Evolutionary conservation across 1,140 invertebrate species (phyloP).

Genomic region (Tribolium madens): DNA sequence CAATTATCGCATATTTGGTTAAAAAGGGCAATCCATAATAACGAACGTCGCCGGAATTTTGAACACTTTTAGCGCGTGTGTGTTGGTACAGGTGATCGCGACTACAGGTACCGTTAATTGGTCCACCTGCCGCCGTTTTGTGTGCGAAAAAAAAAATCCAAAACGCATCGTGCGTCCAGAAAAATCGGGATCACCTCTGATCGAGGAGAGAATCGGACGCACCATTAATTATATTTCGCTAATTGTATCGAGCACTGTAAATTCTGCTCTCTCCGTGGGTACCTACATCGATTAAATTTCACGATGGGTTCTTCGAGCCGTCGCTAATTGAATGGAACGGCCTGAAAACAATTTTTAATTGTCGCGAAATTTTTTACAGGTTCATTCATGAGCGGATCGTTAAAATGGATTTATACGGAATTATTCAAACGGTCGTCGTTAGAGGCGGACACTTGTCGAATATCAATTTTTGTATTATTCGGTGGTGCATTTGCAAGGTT

Average conservation of each 20-base stretch:
- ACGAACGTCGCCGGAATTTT: constrained; percentile 42
- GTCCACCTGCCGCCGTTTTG: constrained; percentile 53
- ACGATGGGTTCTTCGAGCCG: background rate
- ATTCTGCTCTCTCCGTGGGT: constrained; percentile 1
- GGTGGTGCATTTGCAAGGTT: background rate
- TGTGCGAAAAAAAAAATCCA: constrained; percentile 14
- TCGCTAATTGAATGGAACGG: constrained; percentile 28
- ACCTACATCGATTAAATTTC: constrained; percentile 14
- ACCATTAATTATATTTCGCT: constrained; percentile 27
- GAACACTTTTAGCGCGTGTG: constrained; percentile 48
- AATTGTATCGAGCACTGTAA: constrained; percentile 33
- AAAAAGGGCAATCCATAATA: constrained; percentile 24
- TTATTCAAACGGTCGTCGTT: constrained; percentile 21
- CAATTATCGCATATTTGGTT: constrained; percentile 19
- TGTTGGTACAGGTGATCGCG: constrained; percentile 56
- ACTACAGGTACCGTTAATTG: constrained; percentile 60
- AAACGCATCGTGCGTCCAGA: background rate
- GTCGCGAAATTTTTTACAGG: background rate
- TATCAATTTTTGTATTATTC: background rate
- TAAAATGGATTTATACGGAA: constrained; percentile 22
- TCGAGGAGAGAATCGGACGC: background rate
- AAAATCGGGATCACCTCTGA: background rate
- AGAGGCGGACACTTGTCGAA: background rate
- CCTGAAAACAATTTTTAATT: constrained; percentile 24
- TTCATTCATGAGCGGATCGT: constrained; percentile 1